A percentile compares a stretch with the other conserved stretches of the same genome.
Conservation (phyloP, 53 echinoderm and acorn worm species). For the Mesocentrotus franciscanus region DNA sequence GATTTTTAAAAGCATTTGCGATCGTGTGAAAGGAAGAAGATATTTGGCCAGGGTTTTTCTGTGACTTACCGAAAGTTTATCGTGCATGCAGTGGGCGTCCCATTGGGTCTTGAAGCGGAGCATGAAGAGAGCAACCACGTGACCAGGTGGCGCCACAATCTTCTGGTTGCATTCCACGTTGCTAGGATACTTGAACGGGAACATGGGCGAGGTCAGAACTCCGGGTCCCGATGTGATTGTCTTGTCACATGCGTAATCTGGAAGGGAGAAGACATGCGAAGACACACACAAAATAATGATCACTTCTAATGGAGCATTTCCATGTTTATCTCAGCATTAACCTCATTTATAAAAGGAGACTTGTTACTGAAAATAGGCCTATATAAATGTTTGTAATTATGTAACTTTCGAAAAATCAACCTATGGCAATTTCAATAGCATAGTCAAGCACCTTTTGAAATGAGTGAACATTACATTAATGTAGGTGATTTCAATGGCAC, state of each 20-base stretch:
- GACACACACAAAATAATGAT: too few species aligned
- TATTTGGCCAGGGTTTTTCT: not conserved
- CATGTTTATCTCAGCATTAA: too few species aligned
- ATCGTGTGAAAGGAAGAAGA: not conserved
- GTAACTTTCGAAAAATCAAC: too few species aligned
- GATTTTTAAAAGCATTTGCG: too few species aligned
- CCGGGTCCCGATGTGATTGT: conserved; percentile 17
- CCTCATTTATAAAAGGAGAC: too few species aligned
- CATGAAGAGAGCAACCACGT: conserved; percentile 47
- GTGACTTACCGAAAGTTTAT: conserved; percentile 23
- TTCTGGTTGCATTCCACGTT: conserved; percentile 55
- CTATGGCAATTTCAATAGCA: too few species aligned
- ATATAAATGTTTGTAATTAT: too few species aligned
- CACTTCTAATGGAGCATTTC: too few species aligned
- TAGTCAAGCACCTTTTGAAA: too few species aligned
- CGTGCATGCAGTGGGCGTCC: conserved; percentile 34
- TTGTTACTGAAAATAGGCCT: too few species aligned
- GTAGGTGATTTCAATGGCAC: too few species aligned
- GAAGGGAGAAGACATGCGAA: not conserved
- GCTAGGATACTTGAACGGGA: conserved; percentile 45
- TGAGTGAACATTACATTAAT: too few species aligned
- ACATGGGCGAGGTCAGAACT: conserved; percentile 41
- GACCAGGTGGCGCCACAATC: conserved; percentile 43
- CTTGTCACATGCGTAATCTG: conserved; percentile 44
- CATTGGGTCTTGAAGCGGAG: conserved; percentile 45